phyloP scores from a whole-genome alignment of 2,888 invertebrate species.

The Campoplex capitator region DNA sequence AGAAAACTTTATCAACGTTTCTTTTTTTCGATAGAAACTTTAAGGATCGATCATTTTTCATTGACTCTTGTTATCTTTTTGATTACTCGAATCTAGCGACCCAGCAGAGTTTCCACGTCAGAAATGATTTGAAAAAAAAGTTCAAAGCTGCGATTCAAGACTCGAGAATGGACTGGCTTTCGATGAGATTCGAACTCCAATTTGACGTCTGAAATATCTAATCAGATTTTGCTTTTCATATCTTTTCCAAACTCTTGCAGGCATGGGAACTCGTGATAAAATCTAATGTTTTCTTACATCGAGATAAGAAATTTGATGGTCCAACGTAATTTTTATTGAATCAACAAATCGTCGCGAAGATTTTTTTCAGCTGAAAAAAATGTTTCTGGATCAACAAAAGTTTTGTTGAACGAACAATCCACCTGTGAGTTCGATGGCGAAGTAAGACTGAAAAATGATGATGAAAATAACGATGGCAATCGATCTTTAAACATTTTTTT shows the following conservation, averaged over 20 bases:
- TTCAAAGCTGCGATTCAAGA: not conserved
- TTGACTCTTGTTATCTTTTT: not conserved
- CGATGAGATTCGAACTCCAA: too few species aligned
- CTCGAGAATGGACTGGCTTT: too few species aligned
- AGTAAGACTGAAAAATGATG: not conserved
- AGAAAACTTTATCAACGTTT: not conserved
- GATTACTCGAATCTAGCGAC: not conserved
- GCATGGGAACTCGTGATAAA: not conserved
- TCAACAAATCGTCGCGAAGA: too few species aligned
- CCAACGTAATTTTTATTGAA: too few species aligned
- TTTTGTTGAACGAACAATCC: not conserved
- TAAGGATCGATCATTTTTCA: not conserved
- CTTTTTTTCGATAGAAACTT: not conserved
- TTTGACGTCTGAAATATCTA: too few species aligned
- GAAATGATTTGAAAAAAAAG: not conserved
- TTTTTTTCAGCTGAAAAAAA: too few species aligned
- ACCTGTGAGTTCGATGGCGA: not conserved
- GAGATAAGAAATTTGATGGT: too few species aligned
- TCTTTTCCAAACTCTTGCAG: not conserved
- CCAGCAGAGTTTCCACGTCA: not conserved
- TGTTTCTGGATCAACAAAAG: too few species aligned
- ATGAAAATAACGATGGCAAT: not conserved
- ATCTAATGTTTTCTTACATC: not conserved
- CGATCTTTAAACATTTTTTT: not conserved
- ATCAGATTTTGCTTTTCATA: too few species aligned